A percentile compares a stretch with the other conserved stretches of the same genome.
Conservation (phyloP, 1,140 invertebrate species). For the Sinonovacula constricta region DNA sequence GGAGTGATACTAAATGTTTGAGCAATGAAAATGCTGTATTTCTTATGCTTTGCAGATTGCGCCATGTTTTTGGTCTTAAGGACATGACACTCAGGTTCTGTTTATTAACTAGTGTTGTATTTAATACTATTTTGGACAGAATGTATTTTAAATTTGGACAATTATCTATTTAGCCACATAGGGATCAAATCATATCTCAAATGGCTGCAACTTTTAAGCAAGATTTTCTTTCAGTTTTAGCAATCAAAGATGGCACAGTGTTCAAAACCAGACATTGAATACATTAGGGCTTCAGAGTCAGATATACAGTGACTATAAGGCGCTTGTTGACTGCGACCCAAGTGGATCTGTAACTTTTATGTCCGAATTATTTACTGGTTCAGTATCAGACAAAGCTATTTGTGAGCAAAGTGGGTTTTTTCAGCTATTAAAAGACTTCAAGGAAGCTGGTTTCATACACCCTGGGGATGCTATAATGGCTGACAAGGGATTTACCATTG, state of each 20-base stretch:
- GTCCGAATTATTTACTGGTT: constrained; percentile 50
- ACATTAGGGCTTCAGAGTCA: constrained; percentile 26
- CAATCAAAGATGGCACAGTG: constrained; percentile 55
- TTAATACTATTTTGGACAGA: constrained; percentile 45
- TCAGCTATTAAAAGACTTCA: background rate
- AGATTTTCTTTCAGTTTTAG: constrained; percentile 36
- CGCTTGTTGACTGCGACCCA: constrained; percentile 41
- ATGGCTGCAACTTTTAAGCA: constrained; percentile 47
- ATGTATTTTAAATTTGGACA: constrained; percentile 50
- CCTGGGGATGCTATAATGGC: constrained; percentile 37
- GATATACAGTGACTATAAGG: constrained; percentile 44
- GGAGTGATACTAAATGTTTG: background rate
- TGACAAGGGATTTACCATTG: constrained; percentile 32
- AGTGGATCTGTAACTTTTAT: constrained; percentile 49
- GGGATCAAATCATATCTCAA: constrained; percentile 25
- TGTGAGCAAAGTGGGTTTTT: constrained; percentile 31
- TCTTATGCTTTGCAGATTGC: constrained; percentile 15
- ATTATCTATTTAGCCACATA: constrained; percentile 46
- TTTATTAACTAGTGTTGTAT: constrained; percentile 30
- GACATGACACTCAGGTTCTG: constrained; percentile 17
- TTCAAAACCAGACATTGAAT: constrained; percentile 38
- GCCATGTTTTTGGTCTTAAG: constrained; percentile 14
- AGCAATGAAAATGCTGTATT: constrained; percentile 22
- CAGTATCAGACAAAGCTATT: constrained; percentile 50
- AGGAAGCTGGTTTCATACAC: background rate